These are phyloP conservation scores for Laothoe populi DNA, from an alignment of 2,888 invertebrate genomes.

Conservation along the genomic window DNA sequence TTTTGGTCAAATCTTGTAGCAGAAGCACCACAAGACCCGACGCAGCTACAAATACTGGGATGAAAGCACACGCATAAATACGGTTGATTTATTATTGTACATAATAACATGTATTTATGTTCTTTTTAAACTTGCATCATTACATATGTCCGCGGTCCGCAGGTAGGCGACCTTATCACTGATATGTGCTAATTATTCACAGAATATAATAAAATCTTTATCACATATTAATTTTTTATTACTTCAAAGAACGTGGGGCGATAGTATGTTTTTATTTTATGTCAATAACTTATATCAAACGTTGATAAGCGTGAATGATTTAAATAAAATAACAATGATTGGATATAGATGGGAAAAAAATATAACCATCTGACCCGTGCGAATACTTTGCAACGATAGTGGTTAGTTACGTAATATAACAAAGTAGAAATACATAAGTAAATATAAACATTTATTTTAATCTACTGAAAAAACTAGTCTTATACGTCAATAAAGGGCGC, in stretches of 20 bases:
- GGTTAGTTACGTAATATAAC: too few relatives aligned
- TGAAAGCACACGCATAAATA: conserved; percentile 38
- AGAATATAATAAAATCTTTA: conserved; percentile 8
- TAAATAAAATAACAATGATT: too few relatives aligned
- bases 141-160: too few relatives aligned
- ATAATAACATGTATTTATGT: not conserved
- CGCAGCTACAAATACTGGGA: conserved; percentile 67
- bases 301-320: too few relatives aligned
- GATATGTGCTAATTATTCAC: not conserved
- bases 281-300: too few relatives aligned
- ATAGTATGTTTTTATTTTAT: not conserved
- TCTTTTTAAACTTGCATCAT: not conserved
- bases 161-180: conserved; percentile 8
- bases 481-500: too few relatives aligned
- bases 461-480: too few relatives aligned
- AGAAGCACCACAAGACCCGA: conserved; percentile 75
- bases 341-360: too few relatives aligned
- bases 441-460: too few relatives aligned
- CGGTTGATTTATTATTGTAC: not conserved
- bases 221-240: not conserved
- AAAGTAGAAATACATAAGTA: too few relatives aligned
- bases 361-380: too few relatives aligned
- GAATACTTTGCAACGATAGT: too few relatives aligned
- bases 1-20: conserved; percentile 90
- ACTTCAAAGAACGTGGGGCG: not conserved